A percentile compares a stretch with the other conserved stretches of the same genome.
Conservation (phyloP, 2,888 invertebrate genomes). For the Chirona hameri region DNA sequence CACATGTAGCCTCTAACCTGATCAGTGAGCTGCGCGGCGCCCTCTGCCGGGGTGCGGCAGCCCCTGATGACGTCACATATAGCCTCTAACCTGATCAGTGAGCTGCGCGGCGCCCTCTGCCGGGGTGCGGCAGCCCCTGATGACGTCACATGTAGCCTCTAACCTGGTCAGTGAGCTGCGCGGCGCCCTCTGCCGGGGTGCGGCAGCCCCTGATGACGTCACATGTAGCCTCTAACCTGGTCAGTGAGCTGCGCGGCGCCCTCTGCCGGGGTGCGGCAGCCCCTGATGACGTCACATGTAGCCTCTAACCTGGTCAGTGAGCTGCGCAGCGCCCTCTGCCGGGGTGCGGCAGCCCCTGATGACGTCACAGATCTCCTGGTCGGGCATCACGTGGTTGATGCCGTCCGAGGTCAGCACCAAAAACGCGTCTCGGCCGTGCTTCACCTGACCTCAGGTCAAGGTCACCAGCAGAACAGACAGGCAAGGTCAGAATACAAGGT, state of each 20-base stretch:
- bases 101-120: background rate
- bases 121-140: constrained; percentile 42
- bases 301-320: constrained; percentile 46
- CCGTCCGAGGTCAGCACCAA: constrained; percentile 52
- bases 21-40: constrained; percentile 50
- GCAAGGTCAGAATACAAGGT: no score
- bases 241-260: background rate
- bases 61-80: constrained; percentile 49
- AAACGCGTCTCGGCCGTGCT: constrained; percentile 42
- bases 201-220: constrained; percentile 47
- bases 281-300: no score
- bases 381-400: constrained; percentile 50
- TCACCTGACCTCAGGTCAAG: no score
- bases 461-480: no score
- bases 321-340: constrained; percentile 48
- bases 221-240: background rate
- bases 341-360: constrained; percentile 49
- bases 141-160: constrained; percentile 43
- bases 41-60: constrained; percentile 49
- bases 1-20: constrained; percentile 34
- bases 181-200: constrained; percentile 31
- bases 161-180: background rate
- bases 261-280: no score
- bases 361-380: constrained; percentile 51
- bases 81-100: background rate